phyloP scores from a whole-genome alignment of 2,888 invertebrate genomes.

The Meiosimyza platycephala region DNA sequence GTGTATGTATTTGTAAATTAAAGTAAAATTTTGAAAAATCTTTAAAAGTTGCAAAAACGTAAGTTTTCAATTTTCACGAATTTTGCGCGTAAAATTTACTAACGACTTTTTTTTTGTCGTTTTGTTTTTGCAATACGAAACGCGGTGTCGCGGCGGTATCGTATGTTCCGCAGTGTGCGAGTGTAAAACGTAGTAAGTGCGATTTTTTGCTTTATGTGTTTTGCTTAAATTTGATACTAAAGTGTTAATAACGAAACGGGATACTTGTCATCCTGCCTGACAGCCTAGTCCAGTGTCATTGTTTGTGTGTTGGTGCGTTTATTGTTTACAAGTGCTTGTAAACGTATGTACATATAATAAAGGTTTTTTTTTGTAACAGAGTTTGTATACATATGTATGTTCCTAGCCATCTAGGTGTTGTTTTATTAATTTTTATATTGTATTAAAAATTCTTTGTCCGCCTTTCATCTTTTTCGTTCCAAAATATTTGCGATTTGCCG shows the following conservation, averaged over 20 bases:
- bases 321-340: too few relatives aligned
- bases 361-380: too few relatives aligned
- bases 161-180: background rate
- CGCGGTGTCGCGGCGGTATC: background rate
- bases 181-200: background rate
- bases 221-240: background rate
- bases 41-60: background rate
- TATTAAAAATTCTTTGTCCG: constrained; percentile 11
- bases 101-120: too few relatives aligned
- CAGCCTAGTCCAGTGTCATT: background rate
- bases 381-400: too few relatives aligned
- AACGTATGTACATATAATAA: too few relatives aligned
- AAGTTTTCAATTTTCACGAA: background rate
- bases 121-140: background rate
- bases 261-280: constrained; percentile 17
- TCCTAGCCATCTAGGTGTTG: too few relatives aligned
- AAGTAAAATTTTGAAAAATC: too few relatives aligned
- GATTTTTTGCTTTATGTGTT: background rate
- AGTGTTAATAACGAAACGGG: constrained; percentile 4
- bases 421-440: too few relatives aligned
- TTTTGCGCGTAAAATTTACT: too few relatives aligned
- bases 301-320: constrained; percentile 1
- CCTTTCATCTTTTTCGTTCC: background rate
- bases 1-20: too few relatives aligned
- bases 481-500: background rate